Evolutionary conservation across 2,113 vertebrate genomes (phyloP).

Genomic region (Nerophis ophidion): DNA sequence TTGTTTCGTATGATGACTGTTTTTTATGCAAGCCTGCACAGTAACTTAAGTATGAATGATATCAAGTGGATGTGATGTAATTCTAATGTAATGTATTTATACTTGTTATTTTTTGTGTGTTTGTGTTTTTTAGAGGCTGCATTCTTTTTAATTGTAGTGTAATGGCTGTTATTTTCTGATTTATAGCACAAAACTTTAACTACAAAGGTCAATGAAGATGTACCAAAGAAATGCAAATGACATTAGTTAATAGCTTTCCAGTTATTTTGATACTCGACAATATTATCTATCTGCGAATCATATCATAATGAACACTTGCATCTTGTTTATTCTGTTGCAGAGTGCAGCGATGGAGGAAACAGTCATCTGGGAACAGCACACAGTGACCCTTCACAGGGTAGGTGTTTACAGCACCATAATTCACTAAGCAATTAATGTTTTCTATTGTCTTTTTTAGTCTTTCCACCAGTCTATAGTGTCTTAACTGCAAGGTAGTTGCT

Average conservation of each 20-base stretch:
- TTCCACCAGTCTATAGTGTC: slow-evolving; percentile 22
- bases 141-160: background rate
- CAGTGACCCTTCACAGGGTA: slow-evolving; percentile 98
- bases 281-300: background rate
- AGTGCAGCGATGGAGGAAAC: slow-evolving; percentile 98
- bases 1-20: background rate
- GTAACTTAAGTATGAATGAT: background rate
- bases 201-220: background rate
- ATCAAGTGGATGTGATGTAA: background rate
- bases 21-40: background rate
- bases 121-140: background rate
- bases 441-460: slow-evolving; percentile 17
- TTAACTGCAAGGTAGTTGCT: slow-evolving; percentile 13
- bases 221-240: background rate
- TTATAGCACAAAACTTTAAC: background rate
- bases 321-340: slow-evolving; percentile 65
- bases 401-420: slow-evolving; percentile 59
- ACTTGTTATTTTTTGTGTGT: background rate
- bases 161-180: background rate
- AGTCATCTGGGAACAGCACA: slow-evolving; percentile 99
- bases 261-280: too few relatives aligned
- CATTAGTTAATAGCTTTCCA: too few relatives aligned
- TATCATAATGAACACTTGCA: background rate
- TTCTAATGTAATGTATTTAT: background rate
- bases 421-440: slow-evolving; percentile 18